Evolutionary conservation across 2,113 vertebrate species (phyloP).

Genomic region (Planiliza haematocheilus): DNA sequence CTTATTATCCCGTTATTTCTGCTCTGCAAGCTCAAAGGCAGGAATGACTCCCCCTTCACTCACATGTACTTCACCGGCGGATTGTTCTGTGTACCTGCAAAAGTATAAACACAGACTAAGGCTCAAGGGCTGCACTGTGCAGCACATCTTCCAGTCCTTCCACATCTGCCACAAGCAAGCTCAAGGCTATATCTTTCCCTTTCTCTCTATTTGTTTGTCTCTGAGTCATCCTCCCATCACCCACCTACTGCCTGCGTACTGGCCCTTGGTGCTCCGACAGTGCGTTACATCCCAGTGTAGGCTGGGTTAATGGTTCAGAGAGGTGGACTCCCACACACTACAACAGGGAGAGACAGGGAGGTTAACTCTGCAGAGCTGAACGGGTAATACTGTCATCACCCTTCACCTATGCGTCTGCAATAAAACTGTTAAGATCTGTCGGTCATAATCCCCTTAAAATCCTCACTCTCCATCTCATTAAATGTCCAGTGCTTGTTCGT

Average conservation of each 20-base stretch:
- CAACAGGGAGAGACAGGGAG: conserved; percentile 45
- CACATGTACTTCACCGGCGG: conserved; percentile 8
- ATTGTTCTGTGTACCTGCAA: conserved; percentile 27
- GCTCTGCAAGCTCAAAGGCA: conserved; percentile 35
- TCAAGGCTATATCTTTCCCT: conserved; percentile 24
- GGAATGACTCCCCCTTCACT: conserved; percentile 7
- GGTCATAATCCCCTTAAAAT: conserved; percentile 11
- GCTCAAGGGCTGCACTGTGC: conserved; percentile 29
- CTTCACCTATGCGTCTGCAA: conserved; percentile 34
- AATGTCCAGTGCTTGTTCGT: conserved; percentile 17
- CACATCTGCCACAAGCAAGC: conserved; percentile 56
- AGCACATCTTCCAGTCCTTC: conserved; percentile 29
- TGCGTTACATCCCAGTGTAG: conserved; percentile 46
- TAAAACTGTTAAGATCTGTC: conserved; percentile 34
- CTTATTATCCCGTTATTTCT: conserved; percentile 39
- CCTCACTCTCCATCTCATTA: background rate
- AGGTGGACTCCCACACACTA: conserved; percentile 61
- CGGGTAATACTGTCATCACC: conserved; percentile 29
- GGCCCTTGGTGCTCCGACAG: conserved; percentile 26
- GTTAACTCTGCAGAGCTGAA: conserved; percentile 47
- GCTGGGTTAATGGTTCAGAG: conserved; percentile 68
- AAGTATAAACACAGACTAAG: conserved; percentile 36
- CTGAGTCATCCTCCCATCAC: conserved; percentile 69
- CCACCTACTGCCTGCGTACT: conserved; percentile 30
- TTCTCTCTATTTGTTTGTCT: conserved; percentile 25